Evolutionary conservation across 2,113 vertebrate genomes (phyloP).

Genomic region (Zonotrichia leucophrys): DNA sequence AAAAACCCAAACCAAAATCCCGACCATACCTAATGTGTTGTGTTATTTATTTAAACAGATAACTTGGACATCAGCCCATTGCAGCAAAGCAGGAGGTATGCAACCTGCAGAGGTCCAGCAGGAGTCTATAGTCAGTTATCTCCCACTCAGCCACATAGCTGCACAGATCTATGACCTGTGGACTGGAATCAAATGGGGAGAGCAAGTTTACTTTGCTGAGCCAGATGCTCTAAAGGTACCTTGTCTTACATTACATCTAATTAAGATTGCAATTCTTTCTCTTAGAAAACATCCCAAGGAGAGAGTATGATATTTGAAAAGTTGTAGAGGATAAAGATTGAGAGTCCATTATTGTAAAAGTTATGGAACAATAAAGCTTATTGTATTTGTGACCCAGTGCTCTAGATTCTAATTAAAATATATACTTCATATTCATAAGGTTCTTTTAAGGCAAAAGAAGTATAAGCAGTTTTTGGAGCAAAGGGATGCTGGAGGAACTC

Average conservation of each 20-base stretch:
- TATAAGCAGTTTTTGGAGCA: background rate
- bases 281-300: background rate
- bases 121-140: slow-evolving; percentile 86
- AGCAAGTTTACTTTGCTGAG: slow-evolving; percentile 86
- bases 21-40: background rate
- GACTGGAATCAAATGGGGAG: slow-evolving; percentile 87
- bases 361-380: background rate
- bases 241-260: background rate
- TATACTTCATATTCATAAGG: background rate
- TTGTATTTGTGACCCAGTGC: background rate
- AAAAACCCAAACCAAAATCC: background rate
- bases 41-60: slow-evolving; percentile 72
- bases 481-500: background rate
- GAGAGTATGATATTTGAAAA: background rate
- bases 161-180: slow-evolving; percentile 90
- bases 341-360: background rate
- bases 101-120: slow-evolving; percentile 83
- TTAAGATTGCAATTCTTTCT: background rate
- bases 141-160: slow-evolving; percentile 89
- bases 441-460: background rate
- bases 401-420: background rate
- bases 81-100: slow-evolving; percentile 81
- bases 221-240: slow-evolving; percentile 89
- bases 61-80: slow-evolving; percentile 84
- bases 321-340: background rate